Evolutionary conservation across 2,888 invertebrate species (phyloP), one percentile per base, ranked within the genome.

Genomic region (Neria commutata): DNA sequence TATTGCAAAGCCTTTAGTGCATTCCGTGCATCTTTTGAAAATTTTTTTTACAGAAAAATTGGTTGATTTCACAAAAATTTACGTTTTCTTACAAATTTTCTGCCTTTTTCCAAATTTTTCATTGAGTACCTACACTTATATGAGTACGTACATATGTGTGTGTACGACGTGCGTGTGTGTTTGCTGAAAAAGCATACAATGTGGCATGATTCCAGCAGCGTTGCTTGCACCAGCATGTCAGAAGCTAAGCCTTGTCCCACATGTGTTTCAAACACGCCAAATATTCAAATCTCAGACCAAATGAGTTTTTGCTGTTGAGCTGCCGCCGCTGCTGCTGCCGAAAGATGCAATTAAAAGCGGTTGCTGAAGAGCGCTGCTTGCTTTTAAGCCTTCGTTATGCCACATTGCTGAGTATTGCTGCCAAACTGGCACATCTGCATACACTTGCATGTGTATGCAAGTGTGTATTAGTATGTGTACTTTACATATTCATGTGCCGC

Each of bases 91-190:
- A 29, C 29, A 29, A 29, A 6, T 29, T 29, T 6, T 6, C 29
- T 8, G 29, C 29, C 29, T 8, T 29, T 29, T 29, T 29, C 29
- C 29, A 29, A 6, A n/a, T n/a, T n/a, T n/a, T n/a, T n/a, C n/a
- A n/a, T n/a, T n/a, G n/a, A n/a, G n/a, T 24, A 34, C 40, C 16
- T 37, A 49, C 8, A 49, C n/a, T 24, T 46, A 56, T 47, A 54
- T 54, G 56, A 48, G 54, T 29, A 24, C 19, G 47, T 40, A 23
- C 49, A 37, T 52, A 45, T 57, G 52, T 48, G 16, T 48, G 16
- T 48, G 23, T 51, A 17, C 10, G 16, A 10, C 23, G 50, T 33
- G 16, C 16, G 50, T 24, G n/a, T 24, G 52, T 37, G 24, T 37
- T 54, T 45, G 46, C 54, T 46, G 45, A 42, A 33, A 45, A 24